Conservation (phyloP, 2,888 invertebrate species). For the Diabrotica balteata region DNA sequence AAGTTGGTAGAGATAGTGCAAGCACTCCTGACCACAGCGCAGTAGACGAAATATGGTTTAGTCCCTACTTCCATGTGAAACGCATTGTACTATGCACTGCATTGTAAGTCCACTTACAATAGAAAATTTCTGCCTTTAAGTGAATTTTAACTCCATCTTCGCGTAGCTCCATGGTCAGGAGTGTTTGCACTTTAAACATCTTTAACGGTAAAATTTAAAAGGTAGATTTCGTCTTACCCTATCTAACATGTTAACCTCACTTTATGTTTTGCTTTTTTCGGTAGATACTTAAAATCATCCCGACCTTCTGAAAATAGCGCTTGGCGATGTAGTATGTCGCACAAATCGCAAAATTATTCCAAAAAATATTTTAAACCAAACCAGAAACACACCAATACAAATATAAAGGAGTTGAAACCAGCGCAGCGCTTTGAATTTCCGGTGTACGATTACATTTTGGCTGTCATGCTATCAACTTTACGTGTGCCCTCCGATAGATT, state of each 20-base stretch:
- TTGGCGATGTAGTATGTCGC: slow-evolving; percentile 34
- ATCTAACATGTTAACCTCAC: background rate
- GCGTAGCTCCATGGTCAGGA: no score
- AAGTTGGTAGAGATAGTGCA: no score
- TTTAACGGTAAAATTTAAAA: no score
- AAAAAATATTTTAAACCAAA: slow-evolving; percentile 38
- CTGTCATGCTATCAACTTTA: slow-evolving; percentile 5
- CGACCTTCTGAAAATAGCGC: slow-evolving; percentile 51
- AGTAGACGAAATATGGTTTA: no score
- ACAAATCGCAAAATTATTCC: slow-evolving; percentile 36
- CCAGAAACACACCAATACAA: slow-evolving; percentile 24
- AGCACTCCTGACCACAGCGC: no score
- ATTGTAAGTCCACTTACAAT: no score
- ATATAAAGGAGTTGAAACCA: slow-evolving; percentile 6
- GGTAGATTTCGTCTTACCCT: background rate
- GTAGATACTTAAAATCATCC: slow-evolving; percentile 33
- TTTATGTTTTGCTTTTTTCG: slow-evolving; percentile 9
- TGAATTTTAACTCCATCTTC: no score
- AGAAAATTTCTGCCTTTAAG: no score
- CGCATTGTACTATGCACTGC: no score
- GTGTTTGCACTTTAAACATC: no score
- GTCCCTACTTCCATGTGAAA: no score
- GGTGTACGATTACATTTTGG: slow-evolving; percentile 19
- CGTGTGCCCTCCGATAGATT: background rate
- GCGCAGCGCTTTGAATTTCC: slow-evolving; percentile 27